phyloP scores from a whole-genome alignment of 1,140 invertebrate genomes.

The Bombus difficillimus region DNA sequence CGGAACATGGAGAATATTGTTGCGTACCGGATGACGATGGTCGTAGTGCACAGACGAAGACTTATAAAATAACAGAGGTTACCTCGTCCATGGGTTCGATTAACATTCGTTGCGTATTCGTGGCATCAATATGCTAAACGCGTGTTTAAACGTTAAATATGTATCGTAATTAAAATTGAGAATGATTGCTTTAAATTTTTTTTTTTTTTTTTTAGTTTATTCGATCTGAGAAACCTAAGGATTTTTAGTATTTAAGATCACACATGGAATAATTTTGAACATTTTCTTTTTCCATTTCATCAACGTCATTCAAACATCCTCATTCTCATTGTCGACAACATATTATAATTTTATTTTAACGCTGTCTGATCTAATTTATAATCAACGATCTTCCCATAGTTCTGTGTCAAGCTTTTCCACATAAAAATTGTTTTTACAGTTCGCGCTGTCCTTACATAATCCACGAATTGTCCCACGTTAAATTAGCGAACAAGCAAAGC shows the following conservation, averaged over 20 bases:
- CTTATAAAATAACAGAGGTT: neutral
- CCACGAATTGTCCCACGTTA: neutral
- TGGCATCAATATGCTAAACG: neutral
- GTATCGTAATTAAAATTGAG: neutral
- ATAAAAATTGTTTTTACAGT: neutral
- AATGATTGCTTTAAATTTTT: neutral
- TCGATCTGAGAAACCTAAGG: neutral
- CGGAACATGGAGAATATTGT: neutral
- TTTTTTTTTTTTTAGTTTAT: neutral
- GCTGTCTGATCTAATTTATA: neutral
- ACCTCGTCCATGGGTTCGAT: neutral
- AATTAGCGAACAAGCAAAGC: slow-evolving; percentile 17
- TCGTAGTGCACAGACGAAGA: neutral
- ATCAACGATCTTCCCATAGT: neutral
- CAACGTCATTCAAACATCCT: no score
- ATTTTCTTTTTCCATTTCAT: neutral
- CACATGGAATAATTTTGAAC: neutral
- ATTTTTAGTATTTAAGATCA: neutral
- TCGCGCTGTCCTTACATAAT: neutral
- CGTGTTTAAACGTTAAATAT: neutral
- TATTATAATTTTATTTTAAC: neutral
- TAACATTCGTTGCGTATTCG: neutral
- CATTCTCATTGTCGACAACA: neutral
- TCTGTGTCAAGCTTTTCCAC: neutral
- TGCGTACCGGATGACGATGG: neutral